Evolutionary conservation across 2,113 vertebrate species (phyloP), one percentile per base, ranked within the genome.

Genomic region (Helogale parvula): DNA sequence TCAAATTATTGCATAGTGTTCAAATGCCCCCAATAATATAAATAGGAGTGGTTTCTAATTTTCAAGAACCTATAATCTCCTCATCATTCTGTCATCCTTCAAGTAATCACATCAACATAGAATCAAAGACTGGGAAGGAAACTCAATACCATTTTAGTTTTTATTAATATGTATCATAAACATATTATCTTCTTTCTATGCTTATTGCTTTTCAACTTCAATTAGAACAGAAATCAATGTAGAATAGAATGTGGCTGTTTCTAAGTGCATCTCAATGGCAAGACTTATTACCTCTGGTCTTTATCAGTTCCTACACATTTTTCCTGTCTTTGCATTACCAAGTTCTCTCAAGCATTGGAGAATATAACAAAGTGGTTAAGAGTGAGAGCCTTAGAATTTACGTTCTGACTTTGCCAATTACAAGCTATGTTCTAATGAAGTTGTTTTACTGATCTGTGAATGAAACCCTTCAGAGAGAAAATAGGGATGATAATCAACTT

Each of bases 71-170:
- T 50, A 45, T 47, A 38, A 79, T 82, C 3, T 65, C 41, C 5
- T 85, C 76, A 47, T 45, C 60, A 77, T 77, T 90, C n/a, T 77
- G 0, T 76, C 14, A 76, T 90, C 16, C 47, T 91, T 57, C 23
- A n/a, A 84, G 12, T 54, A 66, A 52, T 85, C 57, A 81, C 41
- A 82, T 15, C 41, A 93, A 45, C 3, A 29, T 72, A 95, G 33
- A 94, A 72, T 77, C 66, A 82, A 93, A 95, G 23, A 41, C 35
- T 57, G 17, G 50, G n/a, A 96, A 89, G 12, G 45, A 15, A 89
- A 60, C 29, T 45, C 35, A 65, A 0, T 74, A 69, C 27, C 21
- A 23, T 74, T 74, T 88, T 94, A 33, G 5, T 85, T 72, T 54
- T 84, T 76, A 31, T 57, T 65, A 54, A 15, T 86, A 21, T 16